These are phyloP conservation scores for Cottoperca gobio DNA, from an alignment of 2,797 vertebrate species.

Conservation along the genomic window DNA sequence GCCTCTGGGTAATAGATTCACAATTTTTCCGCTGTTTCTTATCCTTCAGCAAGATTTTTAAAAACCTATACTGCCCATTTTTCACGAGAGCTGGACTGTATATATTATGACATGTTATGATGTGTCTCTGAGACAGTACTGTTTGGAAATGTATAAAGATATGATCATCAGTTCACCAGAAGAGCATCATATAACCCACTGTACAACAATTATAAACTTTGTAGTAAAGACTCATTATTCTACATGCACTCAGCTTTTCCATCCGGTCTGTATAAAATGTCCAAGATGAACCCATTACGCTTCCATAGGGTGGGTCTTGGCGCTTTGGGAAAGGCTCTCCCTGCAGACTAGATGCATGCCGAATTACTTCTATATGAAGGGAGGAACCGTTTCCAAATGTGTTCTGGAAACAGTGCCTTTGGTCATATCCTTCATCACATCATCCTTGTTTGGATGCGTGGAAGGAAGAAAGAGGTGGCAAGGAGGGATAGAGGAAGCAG, in stretches of 20 bases:
- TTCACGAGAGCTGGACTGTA: slow-evolving; percentile 39
- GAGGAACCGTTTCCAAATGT: slow-evolving; percentile 51
- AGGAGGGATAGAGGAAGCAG: slow-evolving; percentile 54
- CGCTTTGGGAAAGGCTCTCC: slow-evolving; percentile 31
- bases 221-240: not conserved
- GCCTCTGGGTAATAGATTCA: slow-evolving; percentile 61
- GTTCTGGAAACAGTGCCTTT: slow-evolving; percentile 54
- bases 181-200: slow-evolving; percentile 22
- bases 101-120: slow-evolving; percentile 65
- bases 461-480: slow-evolving; percentile 63
- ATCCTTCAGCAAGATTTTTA: slow-evolving; percentile 52
- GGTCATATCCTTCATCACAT: slow-evolving; percentile 58
- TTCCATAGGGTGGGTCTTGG: slow-evolving; percentile 28
- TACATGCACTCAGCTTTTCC: slow-evolving; percentile 18
- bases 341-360: slow-evolving; percentile 54
- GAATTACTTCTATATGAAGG: slow-evolving; percentile 68
- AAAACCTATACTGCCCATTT: slow-evolving; percentile 28
- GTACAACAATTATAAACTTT: slow-evolving; percentile 7
- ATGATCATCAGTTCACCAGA: slow-evolving; percentile 55
- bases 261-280: slow-evolving; percentile 31
- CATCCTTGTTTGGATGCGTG: slow-evolving; percentile 53
- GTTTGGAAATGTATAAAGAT: slow-evolving; percentile 61
- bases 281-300: slow-evolving; percentile 35
- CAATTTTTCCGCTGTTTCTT: slow-evolving; percentile 56
- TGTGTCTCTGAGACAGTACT: slow-evolving; percentile 53